Evolutionary conservation across 2,888 invertebrate genomes (phyloP).

Genomic region (Euplexia lucipara): DNA sequence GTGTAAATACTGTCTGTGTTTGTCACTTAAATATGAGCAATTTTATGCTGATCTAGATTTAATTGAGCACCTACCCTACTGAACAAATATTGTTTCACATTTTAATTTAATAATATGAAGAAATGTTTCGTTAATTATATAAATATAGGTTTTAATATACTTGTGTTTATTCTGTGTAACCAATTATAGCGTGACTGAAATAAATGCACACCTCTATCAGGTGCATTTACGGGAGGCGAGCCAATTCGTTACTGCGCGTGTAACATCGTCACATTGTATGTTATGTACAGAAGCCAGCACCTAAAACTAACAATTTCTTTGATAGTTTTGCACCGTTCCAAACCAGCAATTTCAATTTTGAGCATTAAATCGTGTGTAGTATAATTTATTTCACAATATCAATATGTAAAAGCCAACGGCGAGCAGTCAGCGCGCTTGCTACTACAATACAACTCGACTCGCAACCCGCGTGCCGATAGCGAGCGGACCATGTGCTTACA

Average conservation of each 20-base stretch:
- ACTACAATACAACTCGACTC: no score
- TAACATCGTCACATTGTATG: slow-evolving; percentile 28
- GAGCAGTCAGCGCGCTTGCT: no score
- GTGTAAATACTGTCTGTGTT: neutral
- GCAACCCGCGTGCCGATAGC: no score
- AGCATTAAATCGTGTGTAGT: no score
- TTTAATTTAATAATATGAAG: no score
- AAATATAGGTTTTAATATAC: neutral
- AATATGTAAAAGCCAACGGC: no score
- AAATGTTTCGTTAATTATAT: neutral
- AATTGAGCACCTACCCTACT: slow-evolving; percentile 1
- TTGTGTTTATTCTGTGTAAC: slow-evolving; percentile 32
- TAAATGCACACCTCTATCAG: slow-evolving; percentile 75
- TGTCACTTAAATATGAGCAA: no score
- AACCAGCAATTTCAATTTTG: no score
- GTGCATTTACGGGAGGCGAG: slow-evolving; percentile 76
- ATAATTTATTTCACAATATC: no score
- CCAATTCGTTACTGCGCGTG: slow-evolving; percentile 72
- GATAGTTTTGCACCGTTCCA: no score
- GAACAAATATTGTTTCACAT: slow-evolving; percentile 18
- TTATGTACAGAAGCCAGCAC: slow-evolving; percentile 1
- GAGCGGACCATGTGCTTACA: no score
- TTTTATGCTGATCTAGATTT: neutral
- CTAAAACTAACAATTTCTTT: no score
- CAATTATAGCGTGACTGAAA: slow-evolving; percentile 70